Base-by-base conservation (phyloP, 2,888 invertebrate species). In the Aradus depressus region DNA sequence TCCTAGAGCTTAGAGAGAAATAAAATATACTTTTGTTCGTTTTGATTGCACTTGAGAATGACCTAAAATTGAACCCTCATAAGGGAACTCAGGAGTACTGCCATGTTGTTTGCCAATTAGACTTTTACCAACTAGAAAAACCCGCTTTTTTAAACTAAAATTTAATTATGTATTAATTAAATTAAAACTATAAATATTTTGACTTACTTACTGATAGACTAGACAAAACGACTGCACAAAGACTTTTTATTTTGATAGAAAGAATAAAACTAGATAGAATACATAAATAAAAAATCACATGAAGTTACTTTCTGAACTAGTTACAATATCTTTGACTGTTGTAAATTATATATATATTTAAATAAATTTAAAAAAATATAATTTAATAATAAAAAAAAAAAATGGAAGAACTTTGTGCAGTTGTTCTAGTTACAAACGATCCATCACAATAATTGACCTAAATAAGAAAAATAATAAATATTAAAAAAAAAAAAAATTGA, bases 391-490 rank as follows among this genome's bases (percentile, higher is more conserved):
- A 26, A 31, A 32, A n/a, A 23, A 31, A 25, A 44, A 16, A 8
- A 19, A 12, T 16, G 16, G 22, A 22, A 14, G 26, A 37, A 39
- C 44, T 51, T 44, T 44, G 44, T 44, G 51, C 51, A 34, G 39
- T 32, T 38, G 44, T 51, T 50, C n/a, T 32, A 38, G 38, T 44
- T 41, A 51, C 37, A 35, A 39, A 51, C 38, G 41, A 37, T 37
- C 28, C 44, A 51, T 51, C 51, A 51, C 44, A 51, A 50, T 50
- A 44, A 37, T 44, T 44, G 37, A 44, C 51, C 44, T 28, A 32
- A 22, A n/a, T 48, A 52, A 52, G n/a, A n/a, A 41, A 44, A 37
- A 39, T 39, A 21, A 18, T 66, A 65, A 64, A 65, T 66, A 65
- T 65, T 66, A 62, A 23, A 50, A 37, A 43, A 37, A 23, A 44